Evolutionary conservation across 2,113 vertebrate species (phyloP), one percentile per base, ranked within the genome.

Genomic region (Oryzias woworae): DNA sequence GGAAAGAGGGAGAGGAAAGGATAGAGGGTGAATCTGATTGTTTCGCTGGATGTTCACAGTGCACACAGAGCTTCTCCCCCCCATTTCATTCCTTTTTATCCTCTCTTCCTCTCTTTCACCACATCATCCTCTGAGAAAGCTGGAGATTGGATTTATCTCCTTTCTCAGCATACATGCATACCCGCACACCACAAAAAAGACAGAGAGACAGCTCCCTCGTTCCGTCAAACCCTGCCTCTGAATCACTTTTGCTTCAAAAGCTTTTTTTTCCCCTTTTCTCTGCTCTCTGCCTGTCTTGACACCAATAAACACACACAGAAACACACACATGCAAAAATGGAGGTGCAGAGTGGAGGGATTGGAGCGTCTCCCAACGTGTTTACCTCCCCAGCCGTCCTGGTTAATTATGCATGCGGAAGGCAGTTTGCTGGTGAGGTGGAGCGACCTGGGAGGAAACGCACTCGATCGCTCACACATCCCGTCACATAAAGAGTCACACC

Each of bases 331-430:
- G 12, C 62, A 63, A 24, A 66, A 69, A 77, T 18, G 46, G 54
- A 69, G 53, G 74, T 55, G 64, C 31, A 57, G 50, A 69, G 68
- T 44, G 58, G 62, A 80, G 60, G 71, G 80, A 82, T 74, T 12
- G 83, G 67, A 80, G 48, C 83, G 52, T 77, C 73, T 81, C 81
- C 57, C 70, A 63, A 77, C 75, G 81, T 89, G 79, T 89, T 89
- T 88, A 87, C 86, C 69, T 88, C 84, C 77, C 73, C 64, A 78
- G 82, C 77, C 84, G 58, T 84, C 57, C 78, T 83, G 74, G 79
- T 87, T 89, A 86, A 88, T 89, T 89, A 90, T 89, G 86, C 84
- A 88, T 89, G 85, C 85, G 85, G 77, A 82, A 36, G 70, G 87
- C 85, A 85, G 82, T 84, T 84, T 82, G 77, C 61, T 66, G 68